Base-by-base conservation (phyloP, 2,113 vertebrate genomes). In the Onychostruthus taczanowskii region DNA sequence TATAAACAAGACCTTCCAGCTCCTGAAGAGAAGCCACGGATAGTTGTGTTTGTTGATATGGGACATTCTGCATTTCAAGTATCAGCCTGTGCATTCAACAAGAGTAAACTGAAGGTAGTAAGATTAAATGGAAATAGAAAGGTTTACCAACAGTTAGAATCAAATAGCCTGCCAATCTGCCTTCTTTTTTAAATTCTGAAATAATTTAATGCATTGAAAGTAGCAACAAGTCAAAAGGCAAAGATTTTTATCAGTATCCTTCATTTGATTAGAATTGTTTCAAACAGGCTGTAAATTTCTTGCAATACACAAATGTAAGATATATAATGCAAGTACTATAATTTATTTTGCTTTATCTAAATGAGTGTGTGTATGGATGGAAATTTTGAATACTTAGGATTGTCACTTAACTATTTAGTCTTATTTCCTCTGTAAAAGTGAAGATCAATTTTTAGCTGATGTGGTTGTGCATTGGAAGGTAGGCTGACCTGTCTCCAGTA, bases 1-100 rank as follows among this genome's bases (percentile, higher is more conserved):
- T 98, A 98, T 94, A 98, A 98, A 47, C 97, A 98, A 89, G 98
- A 98, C 92, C 98, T 98, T 75, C 98, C 98, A 76, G 79, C 93
- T 91, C 96, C 89, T 66, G 98, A 98, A 23, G 98, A 98, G 72
- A 98, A 98, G 52, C 97, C 98, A 47, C 98, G 97, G 49, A 95
- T 98, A 90, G 98, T 99, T 62, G 97, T 98, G 59, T 98, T 98
- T 97, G 98, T 98, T 67, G 98, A 98, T 84, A 98, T 98, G 98
- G 98, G 98, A 19, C 98, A 98, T 91, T 98, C 98, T n/a, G 97
- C 98, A 27, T 98, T 98, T 92, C 98, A 98, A 94, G 98, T 98
- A 39, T 98, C 97, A 72, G 98, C 97, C 62, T 98, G 98, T 95
- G 98, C 98, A 13, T 99, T 99, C 92, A 98, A 98, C 92, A 98